These are phyloP conservation scores for Cyclopterus lumpus DNA, from an alignment of 2,797 vertebrate genomes.

Conservation along the genomic window DNA sequence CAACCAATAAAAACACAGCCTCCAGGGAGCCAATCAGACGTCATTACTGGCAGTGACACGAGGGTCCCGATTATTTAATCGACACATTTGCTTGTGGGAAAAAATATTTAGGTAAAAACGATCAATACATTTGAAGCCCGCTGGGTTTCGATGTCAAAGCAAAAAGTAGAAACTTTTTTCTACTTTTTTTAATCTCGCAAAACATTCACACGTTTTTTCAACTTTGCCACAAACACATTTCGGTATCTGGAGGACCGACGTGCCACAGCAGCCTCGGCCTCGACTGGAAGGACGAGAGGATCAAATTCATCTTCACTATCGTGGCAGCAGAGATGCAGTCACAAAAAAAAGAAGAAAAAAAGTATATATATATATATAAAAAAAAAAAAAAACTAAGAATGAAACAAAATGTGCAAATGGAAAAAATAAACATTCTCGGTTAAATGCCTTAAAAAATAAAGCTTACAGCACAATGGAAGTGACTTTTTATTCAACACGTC, in stretches of 20 bases:
- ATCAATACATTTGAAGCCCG: no score
- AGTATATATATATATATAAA: no score
- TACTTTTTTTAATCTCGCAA: no score
- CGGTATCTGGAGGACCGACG: background rate
- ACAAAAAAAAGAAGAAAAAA: background rate
- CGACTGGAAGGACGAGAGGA: background rate
- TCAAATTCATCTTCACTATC: background rate
- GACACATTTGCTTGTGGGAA: no score
- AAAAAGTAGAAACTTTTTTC: no score
- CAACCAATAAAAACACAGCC: slow-evolving; percentile 35
- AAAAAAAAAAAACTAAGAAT: background rate
- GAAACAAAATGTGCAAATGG: slow-evolving; percentile 22
- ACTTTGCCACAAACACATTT: no score
- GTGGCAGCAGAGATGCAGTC: background rate
- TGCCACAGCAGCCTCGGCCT: slow-evolving; percentile 43
- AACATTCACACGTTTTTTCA: no score
- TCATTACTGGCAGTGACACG: slow-evolving; percentile 46
- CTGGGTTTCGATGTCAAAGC: no score
- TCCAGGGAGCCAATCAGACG: slow-evolving; percentile 36
- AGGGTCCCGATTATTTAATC: background rate
- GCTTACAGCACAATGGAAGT: slow-evolving; percentile 48
- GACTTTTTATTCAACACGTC: slow-evolving; percentile 30
- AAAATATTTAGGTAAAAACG: no score
- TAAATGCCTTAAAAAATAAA: slow-evolving; percentile 32
- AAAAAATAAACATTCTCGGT: background rate